Evolutionary conservation across 1,140 invertebrate genomes (phyloP).

Genomic region (Calosoma granatense): DNA sequence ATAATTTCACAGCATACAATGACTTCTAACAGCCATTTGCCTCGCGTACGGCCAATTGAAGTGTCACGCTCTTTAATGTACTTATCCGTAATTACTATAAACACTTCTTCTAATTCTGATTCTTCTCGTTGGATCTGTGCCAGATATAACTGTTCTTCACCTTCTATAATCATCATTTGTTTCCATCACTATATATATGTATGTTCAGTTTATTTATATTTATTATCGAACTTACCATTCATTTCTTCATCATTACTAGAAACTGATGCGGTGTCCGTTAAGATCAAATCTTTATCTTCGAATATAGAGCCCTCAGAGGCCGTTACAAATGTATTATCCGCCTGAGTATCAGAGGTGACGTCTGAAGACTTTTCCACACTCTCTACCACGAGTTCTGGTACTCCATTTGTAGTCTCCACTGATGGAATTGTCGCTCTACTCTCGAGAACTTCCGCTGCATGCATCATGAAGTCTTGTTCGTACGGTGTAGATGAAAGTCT

Average conservation of each 20-base stretch:
- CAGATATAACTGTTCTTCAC: constrained; percentile 34
- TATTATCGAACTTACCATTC: background rate
- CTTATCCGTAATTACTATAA: constrained; percentile 25
- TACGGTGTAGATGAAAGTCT: constrained; percentile 20
- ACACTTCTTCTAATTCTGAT: constrained; percentile 23
- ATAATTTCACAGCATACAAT: constrained; percentile 42
- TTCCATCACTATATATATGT: background rate
- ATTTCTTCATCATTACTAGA: background rate
- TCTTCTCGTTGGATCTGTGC: constrained; percentile 25
- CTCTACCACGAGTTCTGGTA: background rate
- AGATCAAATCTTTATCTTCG: constrained; percentile 10
- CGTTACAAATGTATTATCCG: constrained; percentile 15
- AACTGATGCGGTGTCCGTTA: background rate
- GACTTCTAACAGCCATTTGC: constrained; percentile 44
- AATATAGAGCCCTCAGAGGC: background rate
- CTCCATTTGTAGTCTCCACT: background rate
- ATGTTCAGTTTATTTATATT: background rate
- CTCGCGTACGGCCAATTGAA: constrained; percentile 39
- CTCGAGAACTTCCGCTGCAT: constrained; percentile 1
- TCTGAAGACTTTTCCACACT: background rate
- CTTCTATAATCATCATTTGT: constrained; percentile 25
- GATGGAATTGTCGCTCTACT: background rate
- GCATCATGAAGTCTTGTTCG: constrained; percentile 16
- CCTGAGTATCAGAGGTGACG: constrained; percentile 4
- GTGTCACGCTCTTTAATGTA: constrained; percentile 39